These are phyloP conservation scores for Emydocephalus ijimae DNA, from an alignment of 2,113 vertebrate genomes.

Conservation along the genomic window DNA sequence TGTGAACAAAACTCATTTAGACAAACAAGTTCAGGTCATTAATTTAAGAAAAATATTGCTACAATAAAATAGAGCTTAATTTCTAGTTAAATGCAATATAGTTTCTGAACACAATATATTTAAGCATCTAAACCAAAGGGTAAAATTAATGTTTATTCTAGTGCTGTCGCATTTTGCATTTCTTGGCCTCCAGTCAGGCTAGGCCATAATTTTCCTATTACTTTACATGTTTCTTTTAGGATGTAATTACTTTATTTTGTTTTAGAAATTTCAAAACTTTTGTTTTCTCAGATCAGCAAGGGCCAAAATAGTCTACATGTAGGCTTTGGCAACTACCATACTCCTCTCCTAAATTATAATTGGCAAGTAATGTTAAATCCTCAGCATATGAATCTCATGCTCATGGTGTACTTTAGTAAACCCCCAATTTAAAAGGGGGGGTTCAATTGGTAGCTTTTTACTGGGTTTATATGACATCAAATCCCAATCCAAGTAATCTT, in stretches of 20 bases:
- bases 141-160: slow-evolving; percentile 42
- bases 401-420: neutral
- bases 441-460: neutral
- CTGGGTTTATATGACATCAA: neutral
- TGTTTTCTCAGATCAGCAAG: slow-evolving; percentile 47
- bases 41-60: neutral
- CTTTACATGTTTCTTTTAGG: slow-evolving; percentile 35
- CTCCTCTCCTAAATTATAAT: slow-evolving; percentile 24
- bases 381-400: neutral
- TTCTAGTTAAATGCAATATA: neutral
- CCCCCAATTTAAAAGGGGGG: neutral
- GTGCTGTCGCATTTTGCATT: slow-evolving; percentile 7
- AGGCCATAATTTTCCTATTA: slow-evolving; percentile 48
- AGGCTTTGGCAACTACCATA: neutral
- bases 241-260: slow-evolving; percentile 51
- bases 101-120: neutral
- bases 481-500: neutral
- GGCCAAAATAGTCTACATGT: neutral
- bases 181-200: slow-evolving; percentile 35
- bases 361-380: slow-evolving; percentile 37
- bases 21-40: neutral
- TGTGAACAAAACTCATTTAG: neutral
- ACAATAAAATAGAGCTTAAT: neutral
- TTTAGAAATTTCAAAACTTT: slow-evolving; percentile 46
- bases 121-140: slow-evolving; percentile 37